Conservation (phyloP, 2,113 vertebrate genomes). For the Prionailurus viverrinus region DNA sequence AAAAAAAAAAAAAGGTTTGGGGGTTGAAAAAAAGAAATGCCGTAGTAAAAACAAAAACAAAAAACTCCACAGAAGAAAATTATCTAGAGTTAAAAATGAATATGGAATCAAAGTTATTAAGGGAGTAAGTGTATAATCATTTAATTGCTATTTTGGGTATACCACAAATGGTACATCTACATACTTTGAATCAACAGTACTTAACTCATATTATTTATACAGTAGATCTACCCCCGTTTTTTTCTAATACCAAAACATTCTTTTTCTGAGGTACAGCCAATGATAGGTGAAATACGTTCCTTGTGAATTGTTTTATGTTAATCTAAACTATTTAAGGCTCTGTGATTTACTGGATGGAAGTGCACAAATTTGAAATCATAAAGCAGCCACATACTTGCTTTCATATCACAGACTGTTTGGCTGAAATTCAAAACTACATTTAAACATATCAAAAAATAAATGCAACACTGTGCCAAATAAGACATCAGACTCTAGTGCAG, state of each 20-base stretch:
- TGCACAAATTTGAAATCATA: constrained; percentile 75
- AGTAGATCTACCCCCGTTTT: neutral
- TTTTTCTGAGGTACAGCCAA: constrained; percentile 15
- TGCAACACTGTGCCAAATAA: constrained; percentile 53
- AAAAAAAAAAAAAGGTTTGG: neutral
- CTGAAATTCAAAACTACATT: constrained; percentile 77
- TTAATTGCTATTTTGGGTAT: neutral
- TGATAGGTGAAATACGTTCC: constrained; percentile 66
- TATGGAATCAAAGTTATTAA: constrained; percentile 16
- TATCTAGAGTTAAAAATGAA: neutral
- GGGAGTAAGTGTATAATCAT: neutral
- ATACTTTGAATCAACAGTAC: neutral
- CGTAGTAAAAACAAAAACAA: neutral
- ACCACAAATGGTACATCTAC: neutral
- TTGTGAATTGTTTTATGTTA: constrained; percentile 62
- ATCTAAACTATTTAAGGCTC: constrained; percentile 67
- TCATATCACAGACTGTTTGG: constrained; percentile 70
- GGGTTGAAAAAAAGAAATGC: neutral
- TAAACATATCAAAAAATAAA: constrained; percentile 78
- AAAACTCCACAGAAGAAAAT: neutral
- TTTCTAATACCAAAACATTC: constrained; percentile 21
- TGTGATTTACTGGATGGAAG: constrained; percentile 67
- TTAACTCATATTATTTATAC: neutral
- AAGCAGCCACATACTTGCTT: constrained; percentile 69
- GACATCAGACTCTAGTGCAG: constrained; percentile 44